Conservation (phyloP, 2,113 vertebrate species). For the Cyanoderma ruficeps region DNA sequence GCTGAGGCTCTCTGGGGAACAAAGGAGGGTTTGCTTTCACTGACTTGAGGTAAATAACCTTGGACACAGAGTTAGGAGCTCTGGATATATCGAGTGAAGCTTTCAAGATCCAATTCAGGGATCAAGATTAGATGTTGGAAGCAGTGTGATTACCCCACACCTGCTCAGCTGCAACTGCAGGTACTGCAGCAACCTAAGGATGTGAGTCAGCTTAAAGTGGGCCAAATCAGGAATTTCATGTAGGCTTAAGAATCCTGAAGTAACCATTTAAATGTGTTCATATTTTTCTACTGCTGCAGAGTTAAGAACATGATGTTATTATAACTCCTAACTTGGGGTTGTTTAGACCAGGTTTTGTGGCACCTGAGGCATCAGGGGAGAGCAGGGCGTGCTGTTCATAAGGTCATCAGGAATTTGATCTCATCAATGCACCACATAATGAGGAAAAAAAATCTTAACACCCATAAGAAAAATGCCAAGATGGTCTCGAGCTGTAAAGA, state of each 20-base stretch:
- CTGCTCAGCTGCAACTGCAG: not conserved
- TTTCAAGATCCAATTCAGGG: not conserved
- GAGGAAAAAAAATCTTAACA: not conserved
- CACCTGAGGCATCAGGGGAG: not conserved
- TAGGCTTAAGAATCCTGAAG: not conserved
- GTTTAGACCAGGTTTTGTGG: not conserved
- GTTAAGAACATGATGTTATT: not conserved
- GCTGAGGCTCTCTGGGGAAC: not conserved
- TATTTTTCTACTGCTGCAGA: not conserved
- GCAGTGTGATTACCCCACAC: rapidly evolving
- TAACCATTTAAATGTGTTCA: not conserved
- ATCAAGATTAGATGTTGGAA: not conserved
- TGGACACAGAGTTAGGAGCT: not conserved
- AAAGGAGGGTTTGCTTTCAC: not conserved
- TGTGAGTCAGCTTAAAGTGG: not conserved
- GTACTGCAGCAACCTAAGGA: not conserved
- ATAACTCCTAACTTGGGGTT: not conserved
- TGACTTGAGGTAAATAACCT: not conserved
- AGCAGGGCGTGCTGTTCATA: not conserved
- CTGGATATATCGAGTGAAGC: not conserved
- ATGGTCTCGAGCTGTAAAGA: not conserved
- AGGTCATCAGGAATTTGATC: not conserved
- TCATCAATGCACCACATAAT: not conserved
- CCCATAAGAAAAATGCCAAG: not conserved
- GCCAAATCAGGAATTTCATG: not conserved